Percentiles rank a stretch among this genome's conserved stretches.
These are phyloP conservation scores for Delphinus delphis DNA, from an alignment of 2,113 vertebrate genomes.

Conservation along the genomic window DNA sequence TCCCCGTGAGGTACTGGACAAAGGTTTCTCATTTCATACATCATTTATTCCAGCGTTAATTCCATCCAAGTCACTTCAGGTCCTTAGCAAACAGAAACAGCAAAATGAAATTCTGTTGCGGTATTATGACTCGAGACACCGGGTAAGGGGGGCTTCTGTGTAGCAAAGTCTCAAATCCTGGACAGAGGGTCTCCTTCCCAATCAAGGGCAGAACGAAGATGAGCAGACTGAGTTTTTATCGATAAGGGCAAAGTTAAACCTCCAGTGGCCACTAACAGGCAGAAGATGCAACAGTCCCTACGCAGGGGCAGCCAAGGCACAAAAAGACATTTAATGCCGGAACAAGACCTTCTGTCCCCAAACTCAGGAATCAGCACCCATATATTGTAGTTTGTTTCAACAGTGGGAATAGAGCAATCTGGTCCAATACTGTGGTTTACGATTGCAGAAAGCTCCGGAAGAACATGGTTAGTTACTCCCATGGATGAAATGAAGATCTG, in stretches of 20 bases:
- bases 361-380: neutral
- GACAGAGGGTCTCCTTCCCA: constrained; percentile 3
- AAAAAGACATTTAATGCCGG: neutral
- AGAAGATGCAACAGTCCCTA: neutral
- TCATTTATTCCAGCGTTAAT: constrained; percentile 81
- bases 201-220: neutral
- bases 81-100: constrained; percentile 70
- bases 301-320: neutral
- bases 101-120: constrained; percentile 60
- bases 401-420: neutral
- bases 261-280: neutral
- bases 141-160: neutral
- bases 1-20: neutral
- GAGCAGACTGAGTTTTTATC: neutral
- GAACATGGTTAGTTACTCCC: neutral
- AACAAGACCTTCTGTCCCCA: neutral
- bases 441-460: accelerated
- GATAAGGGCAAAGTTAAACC: neutral
- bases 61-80: constrained; percentile 76
- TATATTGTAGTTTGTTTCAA: neutral
- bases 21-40: constrained; percentile 86
- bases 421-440: neutral
- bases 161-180: constrained; percentile 22
- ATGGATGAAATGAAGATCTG: neutral
- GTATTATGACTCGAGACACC: constrained; percentile 22